Evolutionary conservation across 2,888 invertebrate genomes (phyloP).

Genomic region (Tetragnatha montana): DNA sequence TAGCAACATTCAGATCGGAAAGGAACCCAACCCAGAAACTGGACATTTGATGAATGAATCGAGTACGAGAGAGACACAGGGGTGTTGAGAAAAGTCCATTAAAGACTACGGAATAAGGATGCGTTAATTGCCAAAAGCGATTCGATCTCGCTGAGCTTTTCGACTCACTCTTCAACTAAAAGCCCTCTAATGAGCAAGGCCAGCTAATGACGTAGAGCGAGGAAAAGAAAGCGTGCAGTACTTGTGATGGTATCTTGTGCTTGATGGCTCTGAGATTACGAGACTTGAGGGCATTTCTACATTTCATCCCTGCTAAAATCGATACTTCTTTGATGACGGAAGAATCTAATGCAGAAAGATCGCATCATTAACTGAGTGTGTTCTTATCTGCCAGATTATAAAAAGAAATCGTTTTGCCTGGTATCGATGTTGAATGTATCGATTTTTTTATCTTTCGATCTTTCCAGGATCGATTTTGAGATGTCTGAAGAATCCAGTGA

Average conservation of each 20-base stretch:
- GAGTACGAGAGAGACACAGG: background rate
- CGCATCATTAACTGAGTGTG: too few species aligned
- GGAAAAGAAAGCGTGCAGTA: background rate
- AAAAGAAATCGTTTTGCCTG: too few species aligned
- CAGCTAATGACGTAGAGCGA: slow-evolving; percentile 23
- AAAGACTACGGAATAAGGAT: slow-evolving; percentile 36
- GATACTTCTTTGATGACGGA: too few species aligned
- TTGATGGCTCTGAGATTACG: background rate
- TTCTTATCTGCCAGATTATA: too few species aligned
- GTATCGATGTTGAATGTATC: too few species aligned
- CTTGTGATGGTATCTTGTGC: background rate
- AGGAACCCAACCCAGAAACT: slow-evolving; percentile 1
- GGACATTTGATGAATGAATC: background rate
- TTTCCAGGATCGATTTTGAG: too few species aligned
- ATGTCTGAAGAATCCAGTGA: too few species aligned
- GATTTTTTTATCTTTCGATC: too few species aligned
- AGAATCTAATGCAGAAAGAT: too few species aligned
- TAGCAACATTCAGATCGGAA: slow-evolving; percentile 1
- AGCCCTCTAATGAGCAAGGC: slow-evolving; percentile 36
- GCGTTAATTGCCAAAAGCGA: slow-evolving; percentile 35
- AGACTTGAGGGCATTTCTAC: too few species aligned
- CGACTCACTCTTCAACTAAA: background rate
- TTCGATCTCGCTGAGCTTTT: background rate
- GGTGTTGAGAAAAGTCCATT: slow-evolving; percentile 39
- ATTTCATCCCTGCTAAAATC: too few species aligned